Evolutionary conservation across 1,140 invertebrate species (phyloP).

Genomic region (Lerema accius): DNA sequence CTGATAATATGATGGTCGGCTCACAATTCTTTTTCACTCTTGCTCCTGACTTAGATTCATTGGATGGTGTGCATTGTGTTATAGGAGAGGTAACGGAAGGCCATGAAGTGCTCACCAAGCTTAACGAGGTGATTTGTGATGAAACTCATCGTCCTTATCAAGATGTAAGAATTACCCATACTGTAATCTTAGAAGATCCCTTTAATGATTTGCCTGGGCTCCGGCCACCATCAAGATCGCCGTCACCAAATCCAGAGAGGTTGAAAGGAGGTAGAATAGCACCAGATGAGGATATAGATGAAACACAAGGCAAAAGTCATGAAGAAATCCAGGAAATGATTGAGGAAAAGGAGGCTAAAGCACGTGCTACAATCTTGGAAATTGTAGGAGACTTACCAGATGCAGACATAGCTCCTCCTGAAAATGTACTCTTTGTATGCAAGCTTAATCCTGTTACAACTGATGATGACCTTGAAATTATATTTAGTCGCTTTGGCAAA

Average conservation of each 20-base stretch:
- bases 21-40: conserved; percentile 99
- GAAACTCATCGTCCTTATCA: conserved; percentile 95
- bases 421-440: conserved; percentile 99
- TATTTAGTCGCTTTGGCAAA: conserved; percentile 98
- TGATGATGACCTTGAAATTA: conserved; percentile 98
- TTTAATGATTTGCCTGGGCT: conserved; percentile 94
- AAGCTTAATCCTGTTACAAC: conserved; percentile 99
- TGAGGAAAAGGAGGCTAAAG: conserved; percentile 96
- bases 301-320: conserved; percentile 91
- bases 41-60: conserved; percentile 92
- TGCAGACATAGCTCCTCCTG: conserved; percentile 98
- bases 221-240: conserved; percentile 91
- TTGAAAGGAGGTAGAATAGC: conserved; percentile 93
- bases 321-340: conserved; percentile 95
- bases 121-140: conserved; percentile 98
- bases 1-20: conserved; percentile 95
- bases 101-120: conserved; percentile 92
- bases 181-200: conserved; percentile 98
- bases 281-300: conserved; percentile 97
- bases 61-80: conserved; percentile 97
- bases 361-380: conserved; percentile 98
- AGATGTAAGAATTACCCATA: conserved; percentile 99
- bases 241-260: conserved; percentile 92
- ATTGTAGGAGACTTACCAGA: conserved; percentile 99
- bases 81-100: conserved; percentile 98